A percentile compares a stretch with the other conserved stretches of the same genome.
Evolutionary conservation across 2,888 invertebrate genomes (phyloP).

Genomic region (Phyllotreta cruciferae): DNA sequence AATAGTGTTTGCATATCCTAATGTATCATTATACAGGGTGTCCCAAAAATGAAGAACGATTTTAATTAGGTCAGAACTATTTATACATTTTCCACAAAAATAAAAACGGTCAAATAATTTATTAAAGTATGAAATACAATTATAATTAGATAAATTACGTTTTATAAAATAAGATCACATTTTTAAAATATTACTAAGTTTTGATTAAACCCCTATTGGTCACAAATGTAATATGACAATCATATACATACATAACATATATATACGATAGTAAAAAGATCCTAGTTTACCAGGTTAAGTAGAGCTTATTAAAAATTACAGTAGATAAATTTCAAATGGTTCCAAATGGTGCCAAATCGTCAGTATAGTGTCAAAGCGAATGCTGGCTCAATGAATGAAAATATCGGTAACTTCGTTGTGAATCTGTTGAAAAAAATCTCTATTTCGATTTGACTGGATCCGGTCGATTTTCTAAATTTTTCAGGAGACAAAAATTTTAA

Average conservation of each 20-base stretch:
- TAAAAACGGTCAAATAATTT: constrained; percentile 8
- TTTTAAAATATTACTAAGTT: constrained; percentile 1
- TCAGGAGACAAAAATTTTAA: too few relatives aligned
- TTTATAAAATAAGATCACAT: constrained; percentile 23
- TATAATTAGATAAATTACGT: constrained; percentile 14
- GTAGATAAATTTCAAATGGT: too few relatives aligned
- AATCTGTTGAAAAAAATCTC: too few relatives aligned
- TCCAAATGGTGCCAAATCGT: too few relatives aligned
- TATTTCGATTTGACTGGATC: too few relatives aligned
- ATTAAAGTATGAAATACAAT: constrained; percentile 8
- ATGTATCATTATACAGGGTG: background rate
- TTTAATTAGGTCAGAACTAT: too few relatives aligned
- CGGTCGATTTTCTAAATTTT: too few relatives aligned
- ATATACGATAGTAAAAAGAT: background rate
- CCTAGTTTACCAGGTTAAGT: background rate
- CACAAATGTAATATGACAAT: constrained; percentile 1
- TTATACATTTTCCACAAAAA: background rate
- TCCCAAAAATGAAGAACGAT: too few relatives aligned
- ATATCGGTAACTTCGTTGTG: too few relatives aligned
- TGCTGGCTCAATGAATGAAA: too few relatives aligned
- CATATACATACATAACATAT: background rate
- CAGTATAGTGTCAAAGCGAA: too few relatives aligned
- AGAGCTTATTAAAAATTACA: background rate
- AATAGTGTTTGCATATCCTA: constrained; percentile 11
- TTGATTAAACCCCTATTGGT: background rate